Conservation (phyloP, 2,113 vertebrate species). For the Oryzias melastigma region DNA sequence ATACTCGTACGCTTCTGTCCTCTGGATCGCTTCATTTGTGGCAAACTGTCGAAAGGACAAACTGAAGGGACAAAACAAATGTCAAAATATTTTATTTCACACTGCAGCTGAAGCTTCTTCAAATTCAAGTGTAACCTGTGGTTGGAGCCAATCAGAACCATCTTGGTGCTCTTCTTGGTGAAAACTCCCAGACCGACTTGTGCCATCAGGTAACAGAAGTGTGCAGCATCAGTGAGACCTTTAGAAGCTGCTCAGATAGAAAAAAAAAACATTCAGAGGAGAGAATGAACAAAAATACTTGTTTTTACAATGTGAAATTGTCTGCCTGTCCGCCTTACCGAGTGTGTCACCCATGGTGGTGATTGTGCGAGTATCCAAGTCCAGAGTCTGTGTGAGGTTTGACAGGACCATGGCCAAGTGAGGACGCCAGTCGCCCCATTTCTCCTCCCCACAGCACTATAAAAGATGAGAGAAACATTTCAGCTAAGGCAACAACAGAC, state of each 20-base stretch:
- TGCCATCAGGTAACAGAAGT: slow-evolving; percentile 98
- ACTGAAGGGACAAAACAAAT: slow-evolving; percentile 63
- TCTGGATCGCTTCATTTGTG: slow-evolving; percentile 91
- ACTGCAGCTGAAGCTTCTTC: neutral
- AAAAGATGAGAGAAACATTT: neutral
- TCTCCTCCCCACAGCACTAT: slow-evolving; percentile 96
- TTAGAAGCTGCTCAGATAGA: slow-evolving; percentile 82
- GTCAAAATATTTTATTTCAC: neutral
- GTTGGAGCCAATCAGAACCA: slow-evolving; percentile 94
- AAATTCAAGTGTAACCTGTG: slow-evolving; percentile 80
- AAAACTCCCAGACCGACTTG: slow-evolving; percentile 91
- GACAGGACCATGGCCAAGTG: slow-evolving; percentile 97
- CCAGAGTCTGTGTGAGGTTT: slow-evolving; percentile 87
- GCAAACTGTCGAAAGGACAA: slow-evolving; percentile 89
- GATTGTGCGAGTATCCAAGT: slow-evolving; percentile 90
- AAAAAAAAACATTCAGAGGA: slow-evolving; percentile 3
- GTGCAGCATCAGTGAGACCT: slow-evolving; percentile 91
- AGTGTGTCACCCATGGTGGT: slow-evolving; percentile 97
- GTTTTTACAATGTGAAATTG: too few relatives aligned
- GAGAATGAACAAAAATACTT: neutral
- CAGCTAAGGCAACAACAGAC: neutral
- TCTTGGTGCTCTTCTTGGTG: slow-evolving; percentile 92
- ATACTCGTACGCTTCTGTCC: slow-evolving; percentile 96
- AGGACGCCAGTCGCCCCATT: slow-evolving; percentile 98
- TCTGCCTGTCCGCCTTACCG: slow-evolving; percentile 73